phyloP scores from a whole-genome alignment of 2,888 invertebrate species.

The Lissocephala sabroskyi region DNA sequence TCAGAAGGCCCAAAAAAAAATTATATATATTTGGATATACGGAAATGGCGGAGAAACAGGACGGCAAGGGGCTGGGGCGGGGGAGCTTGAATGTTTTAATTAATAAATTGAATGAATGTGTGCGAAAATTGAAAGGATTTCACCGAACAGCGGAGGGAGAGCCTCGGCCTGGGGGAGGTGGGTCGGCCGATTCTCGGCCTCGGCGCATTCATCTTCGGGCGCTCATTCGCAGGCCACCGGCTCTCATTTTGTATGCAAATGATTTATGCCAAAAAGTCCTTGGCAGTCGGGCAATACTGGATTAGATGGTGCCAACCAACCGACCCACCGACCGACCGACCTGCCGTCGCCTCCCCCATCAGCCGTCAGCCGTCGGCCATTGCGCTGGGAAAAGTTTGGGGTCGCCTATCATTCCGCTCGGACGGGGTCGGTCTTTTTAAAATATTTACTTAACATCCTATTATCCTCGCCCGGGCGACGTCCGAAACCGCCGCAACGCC shows the following conservation, averaged over 20 bases:
- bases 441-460: constrained; percentile 66
- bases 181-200: not conserved
- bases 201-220: constrained; percentile 53
- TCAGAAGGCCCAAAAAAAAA: constrained; percentile 31
- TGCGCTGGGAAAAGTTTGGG: constrained; percentile 49
- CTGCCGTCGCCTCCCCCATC: not conserved
- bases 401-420: constrained; percentile 37
- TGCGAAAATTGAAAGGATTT: constrained; percentile 70
- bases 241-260: constrained; percentile 70
- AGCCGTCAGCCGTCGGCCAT: constrained; percentile 22
- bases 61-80: too few species aligned
- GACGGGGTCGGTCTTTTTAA: constrained; percentile 39
- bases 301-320: constrained; percentile 37
- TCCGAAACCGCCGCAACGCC: too few species aligned
- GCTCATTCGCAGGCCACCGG: constrained; percentile 51
- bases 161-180: too few species aligned
- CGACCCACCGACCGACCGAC: not conserved
- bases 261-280: constrained; percentile 66
- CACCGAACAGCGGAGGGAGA: constrained; percentile 16
- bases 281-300: constrained; percentile 55
- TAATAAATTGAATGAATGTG: constrained; percentile 71
- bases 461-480: constrained; percentile 53
- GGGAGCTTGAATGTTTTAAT: constrained; percentile 70
- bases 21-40: constrained; percentile 3
- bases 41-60: constrained; percentile 20